These are phyloP conservation scores for Spisula subtruncata DNA, from an alignment of 2,888 invertebrate genomes.

Conservation along the genomic window DNA sequence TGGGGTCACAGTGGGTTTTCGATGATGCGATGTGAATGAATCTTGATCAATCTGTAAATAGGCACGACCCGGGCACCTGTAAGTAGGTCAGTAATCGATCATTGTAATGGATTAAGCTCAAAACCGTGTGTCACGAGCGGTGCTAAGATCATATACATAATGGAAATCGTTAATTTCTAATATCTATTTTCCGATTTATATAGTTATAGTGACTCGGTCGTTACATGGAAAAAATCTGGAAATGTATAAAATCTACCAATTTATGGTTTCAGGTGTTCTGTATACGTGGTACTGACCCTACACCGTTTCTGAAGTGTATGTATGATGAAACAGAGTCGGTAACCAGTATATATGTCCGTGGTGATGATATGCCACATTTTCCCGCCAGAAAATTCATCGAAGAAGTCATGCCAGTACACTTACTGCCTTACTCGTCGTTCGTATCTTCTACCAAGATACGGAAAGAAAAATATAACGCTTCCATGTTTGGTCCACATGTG, in stretches of 20 bases:
- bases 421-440: slow-evolving; percentile 83
- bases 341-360: slow-evolving; percentile 82
- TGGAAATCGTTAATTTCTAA: too few species aligned
- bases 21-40: too few species aligned
- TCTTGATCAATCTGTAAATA: too few species aligned
- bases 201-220: too few species aligned
- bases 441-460: slow-evolving; percentile 77
- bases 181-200: too few species aligned
- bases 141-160: too few species aligned
- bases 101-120: too few species aligned
- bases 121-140: too few species aligned
- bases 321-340: slow-evolving; percentile 73
- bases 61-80: too few species aligned
- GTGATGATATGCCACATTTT: slow-evolving; percentile 85
- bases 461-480: slow-evolving; percentile 71
- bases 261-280: slow-evolving; percentile 80
- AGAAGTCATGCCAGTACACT: slow-evolving; percentile 81
- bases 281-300: slow-evolving; percentile 83
- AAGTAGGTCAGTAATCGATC: too few species aligned
- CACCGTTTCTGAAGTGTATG: slow-evolving; percentile 80
- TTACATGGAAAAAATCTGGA: too few species aligned
- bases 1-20: too few species aligned
- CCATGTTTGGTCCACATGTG: slow-evolving; percentile 74
- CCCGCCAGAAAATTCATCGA: slow-evolving; percentile 82
- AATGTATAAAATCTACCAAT: neutral